Evolutionary conservation across 2,888 invertebrate genomes (phyloP).

Genomic region (Plebejus argus): DNA sequence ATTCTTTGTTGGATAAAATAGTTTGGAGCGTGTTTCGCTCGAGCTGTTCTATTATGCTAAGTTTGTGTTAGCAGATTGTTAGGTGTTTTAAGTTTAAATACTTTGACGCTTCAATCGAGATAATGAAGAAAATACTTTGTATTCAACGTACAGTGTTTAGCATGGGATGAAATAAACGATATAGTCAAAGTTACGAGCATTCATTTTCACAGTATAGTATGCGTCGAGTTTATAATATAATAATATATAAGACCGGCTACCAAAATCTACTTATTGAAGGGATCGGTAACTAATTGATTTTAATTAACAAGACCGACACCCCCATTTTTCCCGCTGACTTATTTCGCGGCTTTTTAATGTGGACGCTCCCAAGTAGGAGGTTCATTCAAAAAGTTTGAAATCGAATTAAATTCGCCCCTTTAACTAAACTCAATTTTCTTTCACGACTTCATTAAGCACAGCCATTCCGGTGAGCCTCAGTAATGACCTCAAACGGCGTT

Average conservation of each 20-base stretch:
- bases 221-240: neutral
- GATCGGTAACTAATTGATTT: slow-evolving; percentile 71
- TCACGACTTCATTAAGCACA: slow-evolving; percentile 78
- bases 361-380: slow-evolving; percentile 67
- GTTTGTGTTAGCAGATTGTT: slow-evolving; percentile 6
- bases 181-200: neutral
- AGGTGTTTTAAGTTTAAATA: slow-evolving; percentile 5
- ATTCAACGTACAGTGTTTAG: neutral
- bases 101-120: slow-evolving; percentile 12
- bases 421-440: slow-evolving; percentile 79
- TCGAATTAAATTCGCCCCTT: slow-evolving; percentile 79
- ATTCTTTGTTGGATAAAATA: slow-evolving; percentile 29
- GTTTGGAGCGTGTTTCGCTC: slow-evolving; percentile 21
- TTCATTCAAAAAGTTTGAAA: slow-evolving; percentile 77
- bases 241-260: too few relatives aligned
- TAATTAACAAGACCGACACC: slow-evolving; percentile 69
- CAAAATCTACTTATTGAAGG: slow-evolving; percentile 52
- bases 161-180: neutral
- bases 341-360: slow-evolving; percentile 65
- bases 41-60: slow-evolving; percentile 5
- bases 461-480: slow-evolving; percentile 76
- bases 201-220: neutral
- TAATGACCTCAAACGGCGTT: slow-evolving; percentile 78
- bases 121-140: neutral
- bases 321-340: slow-evolving; percentile 69